phyloP scores from a whole-genome alignment of 2,113 vertebrate genomes.

The Pelecanoides urinatrix region DNA sequence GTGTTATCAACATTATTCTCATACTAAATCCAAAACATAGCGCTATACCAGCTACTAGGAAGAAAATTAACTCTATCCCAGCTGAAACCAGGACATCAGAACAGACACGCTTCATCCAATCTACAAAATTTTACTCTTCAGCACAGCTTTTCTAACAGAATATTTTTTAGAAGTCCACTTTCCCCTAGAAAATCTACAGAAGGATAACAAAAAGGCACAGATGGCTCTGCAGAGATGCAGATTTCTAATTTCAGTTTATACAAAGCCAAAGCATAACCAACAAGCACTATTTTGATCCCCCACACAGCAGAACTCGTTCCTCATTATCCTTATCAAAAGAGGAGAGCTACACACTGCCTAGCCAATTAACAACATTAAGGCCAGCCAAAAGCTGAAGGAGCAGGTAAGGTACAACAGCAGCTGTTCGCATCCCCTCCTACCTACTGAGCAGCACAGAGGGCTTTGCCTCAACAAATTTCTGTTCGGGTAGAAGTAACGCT shows the following conservation, averaged over 20 bases:
- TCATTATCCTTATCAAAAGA: slow-evolving; percentile 1
- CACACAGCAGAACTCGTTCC: not conserved
- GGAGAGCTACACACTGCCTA: not conserved
- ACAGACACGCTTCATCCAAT: not conserved
- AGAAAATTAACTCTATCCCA: too few relatives aligned
- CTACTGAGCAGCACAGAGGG: not conserved
- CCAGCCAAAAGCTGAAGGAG: not conserved
- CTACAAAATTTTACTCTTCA: not conserved
- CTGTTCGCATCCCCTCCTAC: accelerated
- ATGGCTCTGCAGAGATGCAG: slow-evolving; percentile 14
- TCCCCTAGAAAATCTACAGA: not conserved
- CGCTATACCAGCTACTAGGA: too few relatives aligned
- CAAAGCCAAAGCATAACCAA: not conserved
- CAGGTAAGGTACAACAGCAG: not conserved
- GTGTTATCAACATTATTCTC: too few relatives aligned
- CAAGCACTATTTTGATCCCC: slow-evolving; percentile 3
- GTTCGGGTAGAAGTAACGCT: not conserved
- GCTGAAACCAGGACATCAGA: not conserved
- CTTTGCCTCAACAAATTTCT: not conserved
- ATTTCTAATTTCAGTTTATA: slow-evolving; percentile 3
- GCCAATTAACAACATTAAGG: not conserved
- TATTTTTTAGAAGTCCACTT: not conserved
- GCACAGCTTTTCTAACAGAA: not conserved
- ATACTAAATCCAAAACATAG: too few relatives aligned
- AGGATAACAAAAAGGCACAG: slow-evolving; percentile 29